A percentile compares a stretch with the other conserved stretches of the same genome.
Conservation (phyloP, 2,888 invertebrate species). For the Phymatocera aterrima region DNA sequence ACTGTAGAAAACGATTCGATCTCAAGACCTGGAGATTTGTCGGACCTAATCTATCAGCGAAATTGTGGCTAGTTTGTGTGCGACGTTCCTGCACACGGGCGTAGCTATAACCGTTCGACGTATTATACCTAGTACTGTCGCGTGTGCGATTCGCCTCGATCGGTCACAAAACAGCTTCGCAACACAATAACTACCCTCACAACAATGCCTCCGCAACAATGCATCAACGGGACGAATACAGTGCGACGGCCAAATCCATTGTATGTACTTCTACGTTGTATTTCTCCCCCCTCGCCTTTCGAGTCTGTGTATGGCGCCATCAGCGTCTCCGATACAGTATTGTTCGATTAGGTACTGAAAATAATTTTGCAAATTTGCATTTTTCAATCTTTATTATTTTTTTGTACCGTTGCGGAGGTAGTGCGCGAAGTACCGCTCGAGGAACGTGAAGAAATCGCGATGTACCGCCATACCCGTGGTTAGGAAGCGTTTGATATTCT, state of each 20-base stretch:
- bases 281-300: constrained; percentile 59
- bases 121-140: no score
- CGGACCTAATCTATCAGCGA: no score
- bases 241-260: constrained; percentile 67
- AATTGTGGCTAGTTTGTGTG: neutral
- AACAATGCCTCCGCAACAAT: constrained; percentile 67
- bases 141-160: constrained; percentile 62
- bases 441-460: neutral
- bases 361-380: neutral
- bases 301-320: neutral
- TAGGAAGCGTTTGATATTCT: constrained; percentile 12
- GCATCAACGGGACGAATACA: constrained; percentile 66
- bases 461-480: constrained; percentile 18
- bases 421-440: neutral
- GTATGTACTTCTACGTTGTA: constrained; percentile 69
- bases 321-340: neutral
- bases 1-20: no score
- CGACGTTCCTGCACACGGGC: neutral
- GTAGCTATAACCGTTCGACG: no score
- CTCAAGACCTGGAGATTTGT: no score
- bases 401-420: neutral
- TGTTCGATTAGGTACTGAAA: neutral
- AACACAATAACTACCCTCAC: constrained; percentile 69
- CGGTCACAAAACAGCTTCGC: constrained; percentile 70
- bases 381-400: neutral